Conservation (phyloP, 1,140 invertebrate species). For the Lordiphosa clarofinis region DNA sequence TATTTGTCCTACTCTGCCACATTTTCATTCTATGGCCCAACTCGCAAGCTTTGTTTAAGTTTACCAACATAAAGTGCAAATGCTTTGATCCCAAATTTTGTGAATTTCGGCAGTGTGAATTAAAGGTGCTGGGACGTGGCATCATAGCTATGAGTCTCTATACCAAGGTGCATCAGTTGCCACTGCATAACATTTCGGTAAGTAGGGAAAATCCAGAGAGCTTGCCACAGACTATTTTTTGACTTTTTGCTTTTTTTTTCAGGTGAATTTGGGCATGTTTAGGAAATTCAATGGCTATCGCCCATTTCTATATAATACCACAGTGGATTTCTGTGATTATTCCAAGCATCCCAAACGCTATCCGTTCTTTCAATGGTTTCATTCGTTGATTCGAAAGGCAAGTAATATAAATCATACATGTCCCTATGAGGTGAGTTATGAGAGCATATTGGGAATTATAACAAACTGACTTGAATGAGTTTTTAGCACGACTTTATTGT, state of each 20-base stretch:
- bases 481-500: not conserved
- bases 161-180: constrained; percentile 2
- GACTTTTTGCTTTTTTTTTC: too few relatives aligned
- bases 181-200: constrained; percentile 1
- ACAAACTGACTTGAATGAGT: not conserved
- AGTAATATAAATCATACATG: constrained; percentile 26
- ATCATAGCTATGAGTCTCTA: constrained; percentile 7
- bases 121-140: constrained; percentile 8
- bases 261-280: constrained; percentile 5
- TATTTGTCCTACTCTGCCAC: too few relatives aligned
- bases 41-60: constrained; percentile 3
- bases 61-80: constrained; percentile 14
- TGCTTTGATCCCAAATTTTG: constrained; percentile 3
- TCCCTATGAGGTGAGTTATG: constrained; percentile 11
- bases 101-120: constrained; percentile 10
- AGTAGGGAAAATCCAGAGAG: not conserved
- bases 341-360: constrained; percentile 9
- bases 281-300: constrained; percentile 21
- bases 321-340: constrained; percentile 19
- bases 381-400: constrained; percentile 8
- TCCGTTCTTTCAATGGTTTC: not conserved
- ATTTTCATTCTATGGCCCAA: too few relatives aligned
- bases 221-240: too few relatives aligned
- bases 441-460: not conserved
- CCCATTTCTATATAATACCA: constrained; percentile 24